These are phyloP conservation scores for Limnephilus marmoratus DNA, from an alignment of 2,888 invertebrate genomes.

Conservation along the genomic window DNA sequence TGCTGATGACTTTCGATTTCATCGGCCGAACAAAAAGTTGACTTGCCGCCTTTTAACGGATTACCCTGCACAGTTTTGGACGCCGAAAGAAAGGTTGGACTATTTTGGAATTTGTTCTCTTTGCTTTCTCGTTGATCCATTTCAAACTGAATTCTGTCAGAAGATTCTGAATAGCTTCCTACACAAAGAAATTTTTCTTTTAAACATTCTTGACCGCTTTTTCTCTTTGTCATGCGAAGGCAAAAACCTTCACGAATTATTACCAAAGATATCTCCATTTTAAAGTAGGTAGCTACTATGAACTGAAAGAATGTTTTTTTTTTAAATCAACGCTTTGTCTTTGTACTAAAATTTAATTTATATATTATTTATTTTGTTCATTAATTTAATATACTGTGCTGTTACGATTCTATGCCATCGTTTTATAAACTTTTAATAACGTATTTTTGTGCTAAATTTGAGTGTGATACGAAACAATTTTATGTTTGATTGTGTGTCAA, in stretches of 20 bases:
- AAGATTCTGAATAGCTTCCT: neutral
- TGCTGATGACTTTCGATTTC: conserved; percentile 30
- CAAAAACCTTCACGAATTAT: neutral
- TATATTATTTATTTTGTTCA: neutral
- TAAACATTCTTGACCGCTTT: neutral
- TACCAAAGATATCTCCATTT: neutral
- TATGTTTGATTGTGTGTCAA: neutral
- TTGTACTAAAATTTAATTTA: too few relatives aligned
- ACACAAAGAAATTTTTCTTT: neutral
- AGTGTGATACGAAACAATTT: neutral
- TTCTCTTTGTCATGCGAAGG: neutral
- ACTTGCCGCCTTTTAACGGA: conserved; percentile 8
- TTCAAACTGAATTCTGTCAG: neutral
- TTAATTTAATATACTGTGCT: neutral
- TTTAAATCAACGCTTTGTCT: too few relatives aligned
- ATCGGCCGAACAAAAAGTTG: conserved; percentile 18
- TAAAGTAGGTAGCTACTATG: neutral
- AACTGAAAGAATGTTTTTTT: neutral
- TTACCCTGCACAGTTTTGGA: neutral
- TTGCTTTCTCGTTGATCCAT: neutral
- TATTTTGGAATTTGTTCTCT: neutral
- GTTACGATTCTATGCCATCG: neutral
- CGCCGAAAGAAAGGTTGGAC: conserved; percentile 21
- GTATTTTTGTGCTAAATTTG: neutral
- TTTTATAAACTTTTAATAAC: neutral